Conservation (phyloP, 2,888 invertebrate genomes). For the Biston betularia region DNA sequence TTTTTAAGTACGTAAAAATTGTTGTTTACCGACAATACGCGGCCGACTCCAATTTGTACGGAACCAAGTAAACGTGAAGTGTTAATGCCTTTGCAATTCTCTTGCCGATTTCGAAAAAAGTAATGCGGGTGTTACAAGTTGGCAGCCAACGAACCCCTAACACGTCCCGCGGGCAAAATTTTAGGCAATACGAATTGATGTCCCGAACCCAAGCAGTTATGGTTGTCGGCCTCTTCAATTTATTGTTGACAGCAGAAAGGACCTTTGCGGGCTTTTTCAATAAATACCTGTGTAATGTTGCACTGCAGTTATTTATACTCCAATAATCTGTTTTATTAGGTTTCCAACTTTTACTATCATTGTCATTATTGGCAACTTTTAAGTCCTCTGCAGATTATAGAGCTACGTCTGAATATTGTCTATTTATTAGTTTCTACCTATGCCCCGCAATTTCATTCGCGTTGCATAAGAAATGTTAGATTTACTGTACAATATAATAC, state of each 20-base stretch:
- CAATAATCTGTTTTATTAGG: background rate
- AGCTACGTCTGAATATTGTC: too few species aligned
- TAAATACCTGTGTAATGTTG: slow-evolving; percentile 37
- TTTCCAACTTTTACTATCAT: background rate
- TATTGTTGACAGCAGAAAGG: slow-evolving; percentile 51
- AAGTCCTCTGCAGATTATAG: too few species aligned
- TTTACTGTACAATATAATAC: too few species aligned
- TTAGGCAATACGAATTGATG: slow-evolving; percentile 52
- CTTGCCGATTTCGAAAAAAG: slow-evolving; percentile 32
- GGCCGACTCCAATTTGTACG: background rate
- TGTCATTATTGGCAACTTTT: background rate
- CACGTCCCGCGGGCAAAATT: slow-evolving; percentile 52
- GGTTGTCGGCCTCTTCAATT: slow-evolving; percentile 53
- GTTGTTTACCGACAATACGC: background rate
- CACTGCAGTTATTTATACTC: background rate
- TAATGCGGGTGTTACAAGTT: slow-evolving; percentile 43
- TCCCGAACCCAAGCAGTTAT: slow-evolving; percentile 47
- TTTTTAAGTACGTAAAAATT: background rate
- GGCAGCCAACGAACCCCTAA: slow-evolving; percentile 44
- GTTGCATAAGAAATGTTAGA: too few species aligned
- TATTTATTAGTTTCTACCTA: too few species aligned
- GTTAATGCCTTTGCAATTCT: slow-evolving; percentile 28
- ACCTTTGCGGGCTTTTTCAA: slow-evolving; percentile 41
- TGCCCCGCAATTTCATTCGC: too few species aligned
- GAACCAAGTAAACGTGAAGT: slow-evolving; percentile 19